Base-by-base conservation (phyloP, 1,140 invertebrate genomes). In the Brachystomella parvula region DNA sequence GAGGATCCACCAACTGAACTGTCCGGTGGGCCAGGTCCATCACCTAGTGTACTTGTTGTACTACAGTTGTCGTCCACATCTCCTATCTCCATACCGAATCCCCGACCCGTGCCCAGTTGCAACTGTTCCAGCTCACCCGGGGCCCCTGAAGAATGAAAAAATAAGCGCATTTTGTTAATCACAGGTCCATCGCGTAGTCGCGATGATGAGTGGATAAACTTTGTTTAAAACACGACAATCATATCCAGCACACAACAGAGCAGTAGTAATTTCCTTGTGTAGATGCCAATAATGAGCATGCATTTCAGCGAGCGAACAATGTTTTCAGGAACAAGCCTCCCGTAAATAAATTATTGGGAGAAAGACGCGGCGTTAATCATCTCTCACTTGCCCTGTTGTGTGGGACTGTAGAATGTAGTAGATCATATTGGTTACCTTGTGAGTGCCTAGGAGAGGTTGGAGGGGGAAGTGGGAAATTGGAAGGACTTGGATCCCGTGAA, bases 401-500 rank as follows among this genome's bases (percentile, higher is more conserved):
- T 6, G 26, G 57, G 57, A 6, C 15, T 17, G 57, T 21, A 59
- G 57, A 9, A 12, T 29, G 6, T 15, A 15, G 29, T n/a, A n/a
- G n/a, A n/a, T n/a, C n/a, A n/a, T n/a, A 31, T 59, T 59, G 28
- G 57, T 29, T 30, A 21, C 63, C 44, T 21, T 9, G 57, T 47
- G 35, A 31, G 24, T 3, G n/a, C 59, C 32, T 32, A 29, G 65
- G 33, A 21, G 49, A 32, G 12, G 39, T 30, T 39, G 59, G 31
- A n/a, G 35, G 66, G 59, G 33, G 61, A 21, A 19, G 33, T 2
- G 28, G 63, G 35, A 56, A 65, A 19, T 64, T 66, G 12, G 57
- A 69, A 39, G 72, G 72, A 65, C 67, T 70, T 3, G 70, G 65
- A 33, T 74, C 72, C 58, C 72, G 47, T 0, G 72, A 74, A 15